Base-by-base conservation (phyloP, 1,140 invertebrate genomes). In the Pachypeltis micranthus region DNA sequence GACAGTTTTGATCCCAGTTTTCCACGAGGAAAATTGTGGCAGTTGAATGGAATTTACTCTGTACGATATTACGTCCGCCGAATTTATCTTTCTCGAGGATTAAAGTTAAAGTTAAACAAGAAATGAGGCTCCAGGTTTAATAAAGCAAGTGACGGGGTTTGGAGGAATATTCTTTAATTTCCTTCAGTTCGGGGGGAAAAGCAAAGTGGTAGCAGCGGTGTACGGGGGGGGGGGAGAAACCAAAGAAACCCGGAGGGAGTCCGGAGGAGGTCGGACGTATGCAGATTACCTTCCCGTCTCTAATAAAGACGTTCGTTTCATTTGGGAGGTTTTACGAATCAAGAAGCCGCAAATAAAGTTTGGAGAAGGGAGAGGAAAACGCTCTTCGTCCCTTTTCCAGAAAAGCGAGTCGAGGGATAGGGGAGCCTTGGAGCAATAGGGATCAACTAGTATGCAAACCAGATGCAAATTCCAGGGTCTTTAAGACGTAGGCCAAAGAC, bases 331-430 rank as follows among this genome's bases (percentile, higher is more conserved):
- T 66, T 66, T 63, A 66, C 63, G 65, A 64, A 62, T 65, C 63
- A 67, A 67, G 66, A 65, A 67, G 61, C 66, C 66, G 66, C 66
- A 67, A 67, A 67, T 67, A 67, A 67, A 67, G 66, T 67, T 63
- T 54, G 63, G 61, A 62, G 58, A 54, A 31, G 44, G 47, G 57
- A 21, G 23, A 34, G 2, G 21, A 2, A 4, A 10, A 16, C 55
- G 21, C 28, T 59, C 31, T 59, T 19, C 57, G 27, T 31, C 29
- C 54, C 26, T 39, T 39, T 7, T 16, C 7, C 47, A 10, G 47
- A 51, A 51, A 51, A 51, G 12, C 47, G 47, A 51, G 47, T 10
- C 10, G 23, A 51, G 25, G 55, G 1, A 19, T n/a, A n/a, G n/a
- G 25, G 29, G 26, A 54, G 34, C 21, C 12, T 24, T 7, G 26